Evolutionary conservation across 2,797 vertebrate genomes (phyloP).

Genomic region (Podargus strigoides): DNA sequence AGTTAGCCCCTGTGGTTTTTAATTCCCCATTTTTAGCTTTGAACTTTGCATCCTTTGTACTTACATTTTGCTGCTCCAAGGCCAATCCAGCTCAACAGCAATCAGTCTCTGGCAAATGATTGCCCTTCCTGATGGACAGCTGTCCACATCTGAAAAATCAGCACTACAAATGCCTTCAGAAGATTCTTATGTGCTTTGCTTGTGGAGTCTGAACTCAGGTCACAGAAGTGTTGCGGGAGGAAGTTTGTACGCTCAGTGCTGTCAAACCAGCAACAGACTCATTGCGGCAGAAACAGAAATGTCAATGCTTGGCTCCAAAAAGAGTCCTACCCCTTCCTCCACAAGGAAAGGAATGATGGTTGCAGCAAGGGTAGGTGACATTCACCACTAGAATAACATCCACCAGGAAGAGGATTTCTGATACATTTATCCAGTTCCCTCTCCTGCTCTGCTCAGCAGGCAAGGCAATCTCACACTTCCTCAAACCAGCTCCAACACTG

Average conservation of each 20-base stretch:
- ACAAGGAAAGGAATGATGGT: background rate
- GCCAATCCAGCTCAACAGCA: background rate
- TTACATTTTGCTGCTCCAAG: background rate
- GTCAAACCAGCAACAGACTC: background rate
- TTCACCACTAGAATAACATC: background rate
- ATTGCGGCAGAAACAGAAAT: background rate
- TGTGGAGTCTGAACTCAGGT: background rate
- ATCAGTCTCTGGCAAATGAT: background rate
- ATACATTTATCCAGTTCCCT: background rate
- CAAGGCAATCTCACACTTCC: background rate
- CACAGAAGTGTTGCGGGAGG: background rate
- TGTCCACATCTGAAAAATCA: slow-evolving; percentile 8
- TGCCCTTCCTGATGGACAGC: background rate
- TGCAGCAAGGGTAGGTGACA: background rate
- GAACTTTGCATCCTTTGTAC: background rate
- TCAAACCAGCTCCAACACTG: slow-evolving; percentile 32
- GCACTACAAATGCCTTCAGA: background rate
- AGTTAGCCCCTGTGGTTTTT: background rate
- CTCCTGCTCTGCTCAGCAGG: background rate
- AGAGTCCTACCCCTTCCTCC: background rate
- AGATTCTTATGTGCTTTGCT: background rate
- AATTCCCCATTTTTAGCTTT: slow-evolving; percentile 11
- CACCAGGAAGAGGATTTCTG: background rate
- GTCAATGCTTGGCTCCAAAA: background rate
- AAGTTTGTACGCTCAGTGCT: background rate